Evolutionary conservation across 2,797 vertebrate species (phyloP).

Genomic region (Enoplosus armatus): DNA sequence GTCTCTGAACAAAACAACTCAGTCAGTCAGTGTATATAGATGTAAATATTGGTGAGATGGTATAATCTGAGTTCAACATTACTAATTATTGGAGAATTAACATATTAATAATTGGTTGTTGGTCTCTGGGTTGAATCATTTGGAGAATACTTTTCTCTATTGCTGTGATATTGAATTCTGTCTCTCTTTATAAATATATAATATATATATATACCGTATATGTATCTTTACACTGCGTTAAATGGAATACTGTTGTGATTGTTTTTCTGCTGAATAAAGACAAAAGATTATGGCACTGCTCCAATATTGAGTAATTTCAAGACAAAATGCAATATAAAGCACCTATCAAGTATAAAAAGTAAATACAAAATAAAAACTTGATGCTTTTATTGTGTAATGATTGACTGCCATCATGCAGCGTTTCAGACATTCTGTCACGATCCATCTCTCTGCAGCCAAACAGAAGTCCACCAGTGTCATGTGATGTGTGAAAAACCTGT

Average conservation of each 20-base stretch:
- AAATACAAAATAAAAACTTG: neutral
- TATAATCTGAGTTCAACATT: neutral
- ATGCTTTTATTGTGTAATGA: neutral
- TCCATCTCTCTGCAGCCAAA: constrained; percentile 19
- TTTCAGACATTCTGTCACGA: constrained; percentile 6
- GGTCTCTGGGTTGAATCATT: neutral
- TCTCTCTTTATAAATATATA: neutral
- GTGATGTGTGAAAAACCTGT: constrained; percentile 39
- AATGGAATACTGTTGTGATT: neutral
- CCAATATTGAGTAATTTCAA: neutral
- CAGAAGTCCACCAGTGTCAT: constrained; percentile 20
- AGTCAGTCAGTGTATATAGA: neutral
- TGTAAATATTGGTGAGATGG: neutral
- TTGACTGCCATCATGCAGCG: neutral
- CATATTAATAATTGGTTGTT: neutral
- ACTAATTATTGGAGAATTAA: neutral
- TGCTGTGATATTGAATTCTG: neutral
- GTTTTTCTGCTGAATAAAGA: neutral
- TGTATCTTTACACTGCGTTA: neutral
- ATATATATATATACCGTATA: neutral
- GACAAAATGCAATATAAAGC: neutral
- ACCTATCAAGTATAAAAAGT: neutral
- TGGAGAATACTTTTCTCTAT: neutral
- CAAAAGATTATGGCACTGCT: neutral
- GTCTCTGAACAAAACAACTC: neutral